Conservation (phyloP, 2,797 vertebrate genomes). For the Eulemur coronatus region DNA sequence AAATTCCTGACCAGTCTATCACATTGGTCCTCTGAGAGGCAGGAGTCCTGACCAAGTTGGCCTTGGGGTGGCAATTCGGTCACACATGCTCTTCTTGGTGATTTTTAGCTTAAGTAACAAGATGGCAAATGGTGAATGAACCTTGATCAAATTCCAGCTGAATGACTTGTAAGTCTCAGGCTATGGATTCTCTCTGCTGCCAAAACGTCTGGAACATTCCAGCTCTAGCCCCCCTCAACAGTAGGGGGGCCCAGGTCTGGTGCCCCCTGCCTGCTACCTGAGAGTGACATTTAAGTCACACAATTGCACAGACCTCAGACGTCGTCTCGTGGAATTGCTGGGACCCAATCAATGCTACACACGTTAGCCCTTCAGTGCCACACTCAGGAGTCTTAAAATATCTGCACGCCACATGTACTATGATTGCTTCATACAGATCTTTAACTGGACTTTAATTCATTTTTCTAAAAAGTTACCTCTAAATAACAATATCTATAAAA, state of each 20-base stretch:
- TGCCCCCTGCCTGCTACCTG: accelerated
- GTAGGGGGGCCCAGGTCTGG: not conserved
- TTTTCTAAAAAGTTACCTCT: not conserved
- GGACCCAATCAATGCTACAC: not conserved
- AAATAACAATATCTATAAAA: not conserved
- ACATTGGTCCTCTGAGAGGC: not conserved
- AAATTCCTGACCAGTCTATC: not conserved
- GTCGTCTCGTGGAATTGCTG: not conserved
- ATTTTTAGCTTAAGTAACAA: not conserved
- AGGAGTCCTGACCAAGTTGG: not conserved
- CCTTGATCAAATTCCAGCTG: not conserved
- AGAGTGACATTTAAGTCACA: not conserved
- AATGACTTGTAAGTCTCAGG: not conserved
- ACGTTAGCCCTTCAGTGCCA: not conserved
- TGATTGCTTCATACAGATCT: not conserved
- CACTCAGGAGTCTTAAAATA: not conserved
- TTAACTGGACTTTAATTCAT: not conserved
- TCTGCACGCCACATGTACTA: not conserved
- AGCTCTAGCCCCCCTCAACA: not conserved
- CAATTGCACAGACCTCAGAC: not conserved
- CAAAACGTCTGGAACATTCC: not conserved
- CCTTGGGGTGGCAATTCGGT: not conserved
- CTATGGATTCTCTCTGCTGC: not conserved
- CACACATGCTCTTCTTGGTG: not conserved
- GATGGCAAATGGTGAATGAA: not conserved